Base-by-base conservation (phyloP, 2,113 vertebrate genomes). In the Dicerorhinus sumatrensis region DNA sequence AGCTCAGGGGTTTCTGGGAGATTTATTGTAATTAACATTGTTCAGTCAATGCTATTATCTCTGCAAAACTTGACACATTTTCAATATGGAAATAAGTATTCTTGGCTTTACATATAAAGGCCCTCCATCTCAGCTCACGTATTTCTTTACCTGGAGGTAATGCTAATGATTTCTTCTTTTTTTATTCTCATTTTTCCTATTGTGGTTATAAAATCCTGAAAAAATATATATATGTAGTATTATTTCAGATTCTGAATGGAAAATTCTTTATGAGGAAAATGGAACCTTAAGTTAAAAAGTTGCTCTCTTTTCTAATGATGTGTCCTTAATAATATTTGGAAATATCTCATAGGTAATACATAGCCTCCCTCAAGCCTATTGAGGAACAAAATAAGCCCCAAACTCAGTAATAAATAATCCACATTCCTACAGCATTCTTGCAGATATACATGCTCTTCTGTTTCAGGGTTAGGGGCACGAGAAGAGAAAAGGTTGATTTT, bases 1-100 rank as follows among this genome's bases (percentile, higher is more conserved):
- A 75, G 96, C 69, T 84, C 67, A 67, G 58, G 54, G 58, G 14
- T 86, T 97, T 94, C 67, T 69, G 92, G 31, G 85, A 89, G 85
- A 90, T 88, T 96, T 94, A 31, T n/a, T 67, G 36, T 94, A 89
- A 94, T 94, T 89, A 89, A 97, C 51, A 75, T 96, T 94, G 82
- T 95, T 86, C 56, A 86, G 90, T 89, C 93, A 93, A 29, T 65
- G 48, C 62, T 77, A 88, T 95, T 94, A 95, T 72, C 91, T 80
- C 58, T 87, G 72, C 62, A 83, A 89, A 96, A 94, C 81, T 89
- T 70, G 73, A 89, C 82, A 91, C 67, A 85, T 94, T 96, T 93
- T 65, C 69, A 95, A 63, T 89, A 79, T 95, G 93, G 80, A 97
- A 97, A 91, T 69, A 94, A 67, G 73, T 23, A 25, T 87, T 84